Conservation (phyloP, 2,113 vertebrate genomes). For the Macquaria ambigua region DNA sequence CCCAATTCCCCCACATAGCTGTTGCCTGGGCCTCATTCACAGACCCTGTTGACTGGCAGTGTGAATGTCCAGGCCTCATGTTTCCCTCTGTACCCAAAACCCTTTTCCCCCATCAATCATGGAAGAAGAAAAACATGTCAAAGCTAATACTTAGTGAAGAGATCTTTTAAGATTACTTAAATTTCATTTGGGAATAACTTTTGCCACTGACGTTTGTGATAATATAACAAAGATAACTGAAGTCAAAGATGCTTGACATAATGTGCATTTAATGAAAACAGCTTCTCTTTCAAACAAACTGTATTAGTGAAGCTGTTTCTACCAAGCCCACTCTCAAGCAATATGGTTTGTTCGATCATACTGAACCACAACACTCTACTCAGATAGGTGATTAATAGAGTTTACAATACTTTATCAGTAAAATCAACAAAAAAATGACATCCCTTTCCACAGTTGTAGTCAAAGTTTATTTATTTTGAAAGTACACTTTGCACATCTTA, state of each 20-base stretch:
- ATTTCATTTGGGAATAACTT: constrained; percentile 47
- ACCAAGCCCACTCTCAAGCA: background rate
- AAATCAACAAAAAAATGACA: background rate
- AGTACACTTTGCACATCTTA: background rate
- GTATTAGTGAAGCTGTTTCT: background rate
- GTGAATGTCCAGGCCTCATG: constrained; percentile 75
- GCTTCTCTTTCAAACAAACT: background rate
- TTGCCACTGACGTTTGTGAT: constrained; percentile 45
- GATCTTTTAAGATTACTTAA: constrained; percentile 57
- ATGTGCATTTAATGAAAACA: constrained; percentile 6
- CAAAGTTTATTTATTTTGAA: background rate
- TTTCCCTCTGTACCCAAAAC: constrained; percentile 70
- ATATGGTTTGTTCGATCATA: background rate
- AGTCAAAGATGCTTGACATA: background rate
- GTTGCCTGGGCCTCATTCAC: constrained; percentile 77
- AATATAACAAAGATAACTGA: background rate
- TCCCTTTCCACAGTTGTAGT: background rate
- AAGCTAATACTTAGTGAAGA: constrained; percentile 67
- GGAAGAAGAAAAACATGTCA: constrained; percentile 81
- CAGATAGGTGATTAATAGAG: background rate
- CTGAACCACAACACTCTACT: background rate
- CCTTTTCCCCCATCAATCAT: constrained; percentile 80
- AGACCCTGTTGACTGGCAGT: constrained; percentile 68
- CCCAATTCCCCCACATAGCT: constrained; percentile 64
- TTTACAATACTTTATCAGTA: background rate